These are phyloP conservation scores for Holocentrus rufus DNA, from an alignment of 2,797 vertebrate species.

Conservation along the genomic window DNA sequence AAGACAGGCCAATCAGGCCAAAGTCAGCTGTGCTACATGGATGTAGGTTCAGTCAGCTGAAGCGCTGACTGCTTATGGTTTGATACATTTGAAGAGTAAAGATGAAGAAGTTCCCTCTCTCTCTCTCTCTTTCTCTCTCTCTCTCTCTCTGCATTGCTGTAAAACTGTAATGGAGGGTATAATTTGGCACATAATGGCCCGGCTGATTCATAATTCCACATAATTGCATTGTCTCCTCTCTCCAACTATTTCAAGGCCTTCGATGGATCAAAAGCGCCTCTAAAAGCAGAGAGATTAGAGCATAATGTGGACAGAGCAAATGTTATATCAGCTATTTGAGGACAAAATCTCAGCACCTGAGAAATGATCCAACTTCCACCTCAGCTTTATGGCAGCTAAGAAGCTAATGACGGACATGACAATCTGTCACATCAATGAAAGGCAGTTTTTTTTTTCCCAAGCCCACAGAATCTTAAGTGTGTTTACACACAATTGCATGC, in stretches of 20 bases:
- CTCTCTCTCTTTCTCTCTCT: background rate
- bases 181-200: constrained; percentile 44
- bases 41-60: background rate
- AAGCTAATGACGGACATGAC: constrained; percentile 2
- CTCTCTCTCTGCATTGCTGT: constrained; percentile 8
- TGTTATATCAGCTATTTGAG: constrained; percentile 13
- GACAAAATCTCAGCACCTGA: constrained; percentile 10
- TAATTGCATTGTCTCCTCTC: constrained; percentile 44
- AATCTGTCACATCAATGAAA: constrained; percentile 35
- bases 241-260: constrained; percentile 30
- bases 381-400: constrained; percentile 13
- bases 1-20: background rate
- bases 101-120: background rate
- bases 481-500: constrained; percentile 36
- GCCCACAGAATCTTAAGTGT: background rate
- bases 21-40: too few species aligned
- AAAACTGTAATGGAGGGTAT: constrained; percentile 13
- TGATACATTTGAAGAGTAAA: background rate
- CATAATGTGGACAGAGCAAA: constrained; percentile 29
- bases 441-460: constrained; percentile 23
- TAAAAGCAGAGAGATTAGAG: constrained; percentile 36
- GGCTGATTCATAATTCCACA: constrained; percentile 58
- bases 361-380: constrained; percentile 18
- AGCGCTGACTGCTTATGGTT: background rate
- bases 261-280: constrained; percentile 38